A percentile compares a stretch with the other conserved stretches of the same genome.
Conservation (phyloP, 2,888 invertebrate species). For the Sycophila texana region DNA sequence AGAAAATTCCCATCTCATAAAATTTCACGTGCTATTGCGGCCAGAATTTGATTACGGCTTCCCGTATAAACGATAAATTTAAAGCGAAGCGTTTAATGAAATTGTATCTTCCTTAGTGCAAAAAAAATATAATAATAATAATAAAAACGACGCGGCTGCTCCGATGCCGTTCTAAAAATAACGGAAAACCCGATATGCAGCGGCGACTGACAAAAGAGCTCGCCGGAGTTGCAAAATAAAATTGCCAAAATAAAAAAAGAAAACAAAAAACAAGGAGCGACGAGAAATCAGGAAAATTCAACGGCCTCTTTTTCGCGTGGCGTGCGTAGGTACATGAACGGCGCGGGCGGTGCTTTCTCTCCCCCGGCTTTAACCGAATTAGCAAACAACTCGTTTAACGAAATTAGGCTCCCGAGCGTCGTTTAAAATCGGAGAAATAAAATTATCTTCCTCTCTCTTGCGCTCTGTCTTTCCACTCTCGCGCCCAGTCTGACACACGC, state of each 20-base stretch:
- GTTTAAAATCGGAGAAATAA: slow-evolving; percentile 73
- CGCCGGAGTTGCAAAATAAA: background rate
- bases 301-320: slow-evolving; percentile 15
- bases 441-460: slow-evolving; percentile 64
- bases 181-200: background rate
- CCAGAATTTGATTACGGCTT: too few relatives aligned
- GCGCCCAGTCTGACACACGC: background rate
- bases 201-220: background rate
- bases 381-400: slow-evolving; percentile 75
- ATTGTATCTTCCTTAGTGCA: too few relatives aligned
- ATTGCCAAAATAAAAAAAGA: background rate
- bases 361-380: slow-evolving; percentile 71
- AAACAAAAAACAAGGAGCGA: background rate
- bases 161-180: too few relatives aligned
- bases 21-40: too few relatives aligned
- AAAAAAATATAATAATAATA: too few relatives aligned
- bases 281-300: slow-evolving; percentile 39
- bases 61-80: too few relatives aligned
- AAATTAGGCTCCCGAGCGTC: slow-evolving; percentile 69
- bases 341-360: slow-evolving; percentile 58
- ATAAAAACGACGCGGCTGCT: too few relatives aligned
- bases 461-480: background rate
- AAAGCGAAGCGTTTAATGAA: too few relatives aligned
- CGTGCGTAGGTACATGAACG: slow-evolving; percentile 52
- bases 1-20: too few relatives aligned